Evolutionary conservation across 2,113 vertebrate genomes (phyloP).

Genomic region (Montifringilla adamsi): DNA sequence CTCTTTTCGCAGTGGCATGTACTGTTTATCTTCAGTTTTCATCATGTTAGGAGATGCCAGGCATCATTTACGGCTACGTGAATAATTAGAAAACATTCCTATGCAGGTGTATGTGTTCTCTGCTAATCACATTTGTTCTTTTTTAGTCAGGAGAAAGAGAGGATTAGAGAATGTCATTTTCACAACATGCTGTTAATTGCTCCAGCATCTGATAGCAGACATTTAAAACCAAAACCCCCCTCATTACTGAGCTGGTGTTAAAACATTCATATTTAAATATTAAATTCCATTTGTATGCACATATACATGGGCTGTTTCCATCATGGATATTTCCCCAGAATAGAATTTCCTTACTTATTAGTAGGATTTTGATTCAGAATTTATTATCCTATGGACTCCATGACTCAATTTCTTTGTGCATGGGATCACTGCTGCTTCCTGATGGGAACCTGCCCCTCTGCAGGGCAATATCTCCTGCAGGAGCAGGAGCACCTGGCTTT

Average conservation of each 20-base stretch:
- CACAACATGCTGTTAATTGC: not conserved
- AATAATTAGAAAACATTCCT: conserved; percentile 2
- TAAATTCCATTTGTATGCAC: not conserved
- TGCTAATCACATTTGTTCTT: not conserved
- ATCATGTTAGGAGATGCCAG: not conserved
- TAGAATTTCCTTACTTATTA: not conserved
- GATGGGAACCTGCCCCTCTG: not conserved
- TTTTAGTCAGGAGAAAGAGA: not conserved
- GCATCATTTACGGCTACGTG: not conserved
- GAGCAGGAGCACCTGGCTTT: not conserved
- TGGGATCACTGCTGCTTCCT: not conserved
- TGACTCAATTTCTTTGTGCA: not conserved
- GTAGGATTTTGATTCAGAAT: not conserved
- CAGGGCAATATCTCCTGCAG: not conserved
- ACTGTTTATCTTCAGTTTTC: not conserved
- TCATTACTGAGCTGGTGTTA: not conserved
- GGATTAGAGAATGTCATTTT: not conserved
- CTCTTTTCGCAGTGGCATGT: not conserved
- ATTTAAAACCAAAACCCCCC: not conserved
- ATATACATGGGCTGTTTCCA: not conserved
- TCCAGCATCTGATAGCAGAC: not conserved
- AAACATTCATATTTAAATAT: not conserved
- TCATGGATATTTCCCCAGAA: not conserved
- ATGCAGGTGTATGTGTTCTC: not conserved
- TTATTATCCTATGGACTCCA: accelerated